Base-by-base conservation (phyloP, 2,888 invertebrate genomes). In the Diadegma fenestrale region DNA sequence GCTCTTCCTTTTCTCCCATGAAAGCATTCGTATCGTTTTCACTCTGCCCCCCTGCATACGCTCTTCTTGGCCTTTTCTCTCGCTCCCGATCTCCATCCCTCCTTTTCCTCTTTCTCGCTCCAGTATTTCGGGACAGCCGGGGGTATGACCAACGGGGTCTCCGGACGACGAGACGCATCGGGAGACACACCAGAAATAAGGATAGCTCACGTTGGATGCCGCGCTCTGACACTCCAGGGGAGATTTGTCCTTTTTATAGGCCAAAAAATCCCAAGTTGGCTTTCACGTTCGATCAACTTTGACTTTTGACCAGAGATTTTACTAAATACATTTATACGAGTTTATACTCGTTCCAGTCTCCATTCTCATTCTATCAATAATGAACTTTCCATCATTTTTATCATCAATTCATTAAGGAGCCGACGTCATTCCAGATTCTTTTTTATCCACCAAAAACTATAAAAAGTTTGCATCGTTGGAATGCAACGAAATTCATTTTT, bases 121-220 rank as follows among this genome's bases (percentile, higher is more conserved):
- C 61, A 68, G 76, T 77, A 82, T 80, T 82, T 82, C 43, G 63
- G 41, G 82, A 82, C 75, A 63, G 63, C 63, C 71, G 48, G 43
- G 48, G 75, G 54, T 69, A 82, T 73, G 82, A 82, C 85, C 82
- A 85, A 85, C 79, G 82, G 69, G 71, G 58, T 73, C 82, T 79
- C 41, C 63, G 54, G 22, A 37, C 78, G 78, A 81, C 68, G 81
- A 81, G 84, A 85, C 80, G 71, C 80, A 77, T 80, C 81, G 78
- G 69, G 78, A 81, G 81, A 78, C 79, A 58, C 68, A 78, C 71
- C 75, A 79, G 79, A 85, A 85, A 79, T 76, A 85, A 78, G 72
- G 45, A 78, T 71, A 61, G 73, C 19, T 75, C 82, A 61, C 72
- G 58, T 22, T 37, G 48, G 80, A 73, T 68, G 77, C 19, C 54